phyloP scores from a whole-genome alignment of 2,888 invertebrate genomes.

The Pristionchus entomophagus region DNA sequence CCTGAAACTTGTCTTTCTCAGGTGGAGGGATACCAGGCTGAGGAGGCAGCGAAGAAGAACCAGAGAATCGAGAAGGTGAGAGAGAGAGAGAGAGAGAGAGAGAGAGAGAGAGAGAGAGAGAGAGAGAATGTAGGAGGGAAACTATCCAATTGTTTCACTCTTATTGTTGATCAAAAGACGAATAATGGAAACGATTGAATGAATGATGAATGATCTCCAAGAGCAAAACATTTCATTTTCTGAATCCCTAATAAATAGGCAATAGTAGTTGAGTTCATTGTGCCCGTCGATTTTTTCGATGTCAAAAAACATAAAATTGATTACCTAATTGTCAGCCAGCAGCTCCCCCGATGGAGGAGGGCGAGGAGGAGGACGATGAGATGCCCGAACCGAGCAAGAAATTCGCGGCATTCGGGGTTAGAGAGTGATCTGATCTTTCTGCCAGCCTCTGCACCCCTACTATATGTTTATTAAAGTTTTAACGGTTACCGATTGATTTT shows the following conservation, averaged over 20 bases:
- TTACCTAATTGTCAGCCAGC: not conserved
- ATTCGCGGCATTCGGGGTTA: conserved; percentile 41
- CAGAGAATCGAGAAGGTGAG: conserved; percentile 41
- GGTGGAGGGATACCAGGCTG: conserved; percentile 61
- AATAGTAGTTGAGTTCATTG: no score
- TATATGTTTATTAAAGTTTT: no score
- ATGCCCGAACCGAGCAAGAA: conserved; percentile 15
- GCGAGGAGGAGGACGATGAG: conserved; percentile 20
- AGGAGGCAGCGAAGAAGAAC: not conserved
- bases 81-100: not conserved
- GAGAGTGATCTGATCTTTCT: not conserved
- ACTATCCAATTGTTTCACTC: no score
- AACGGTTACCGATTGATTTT: no score
- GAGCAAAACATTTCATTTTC: no score
- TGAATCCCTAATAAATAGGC: no score
- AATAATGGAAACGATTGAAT: not conserved
- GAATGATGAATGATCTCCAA: no score
- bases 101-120: no score
- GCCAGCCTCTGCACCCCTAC: no score
- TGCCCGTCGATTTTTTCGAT: no score
- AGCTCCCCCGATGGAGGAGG: conserved; percentile 23
- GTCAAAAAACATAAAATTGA: not conserved
- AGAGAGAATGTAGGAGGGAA: no score
- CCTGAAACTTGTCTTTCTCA: not conserved
- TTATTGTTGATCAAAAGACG: no score